Percentiles rank a stretch among this genome's conserved stretches.
Evolutionary conservation across 2,113 vertebrate species (phyloP).

Genomic region (Lipotes vexillifer): DNA sequence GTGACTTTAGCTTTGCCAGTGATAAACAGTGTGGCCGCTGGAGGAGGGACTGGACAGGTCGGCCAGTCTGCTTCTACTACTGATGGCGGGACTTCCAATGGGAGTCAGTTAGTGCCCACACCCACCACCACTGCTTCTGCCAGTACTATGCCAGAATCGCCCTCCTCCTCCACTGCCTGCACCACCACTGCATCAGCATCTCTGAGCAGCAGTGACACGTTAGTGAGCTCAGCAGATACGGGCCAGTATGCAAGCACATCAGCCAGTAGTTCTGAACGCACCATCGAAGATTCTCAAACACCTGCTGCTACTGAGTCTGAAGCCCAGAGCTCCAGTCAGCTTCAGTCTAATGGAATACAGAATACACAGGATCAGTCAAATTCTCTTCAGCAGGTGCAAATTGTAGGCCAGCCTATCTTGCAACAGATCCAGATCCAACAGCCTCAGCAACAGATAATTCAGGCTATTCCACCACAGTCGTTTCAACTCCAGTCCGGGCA

Average conservation of each 20-base stretch:
- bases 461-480: constrained; percentile 88
- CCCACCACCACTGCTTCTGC: constrained; percentile 82
- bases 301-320: constrained; percentile 82
- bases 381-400: constrained; percentile 94
- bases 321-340: constrained; percentile 84
- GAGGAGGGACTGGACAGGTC: constrained; percentile 88
- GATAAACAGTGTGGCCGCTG: constrained; percentile 91
- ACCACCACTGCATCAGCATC: constrained; percentile 82
- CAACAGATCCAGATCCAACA: constrained; percentile 97
- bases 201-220: constrained; percentile 82
- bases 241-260: constrained; percentile 85
- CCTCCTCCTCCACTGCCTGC: constrained; percentile 81
- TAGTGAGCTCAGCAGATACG: constrained; percentile 85
- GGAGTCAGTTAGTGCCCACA: constrained; percentile 89
- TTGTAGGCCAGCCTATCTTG: constrained; percentile 93
- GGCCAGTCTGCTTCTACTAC: constrained; percentile 89
- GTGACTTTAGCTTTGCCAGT: constrained; percentile 96
- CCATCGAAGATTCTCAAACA: constrained; percentile 85
- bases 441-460: constrained; percentile 88
- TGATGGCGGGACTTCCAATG: constrained; percentile 92
- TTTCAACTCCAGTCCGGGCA: constrained; percentile 94
- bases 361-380: constrained; percentile 84
- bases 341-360: constrained; percentile 94
- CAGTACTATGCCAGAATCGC: constrained; percentile 83
- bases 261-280: constrained; percentile 81